phyloP scores from a whole-genome alignment of 2,888 invertebrate genomes.

The Epinotia ramella region DNA sequence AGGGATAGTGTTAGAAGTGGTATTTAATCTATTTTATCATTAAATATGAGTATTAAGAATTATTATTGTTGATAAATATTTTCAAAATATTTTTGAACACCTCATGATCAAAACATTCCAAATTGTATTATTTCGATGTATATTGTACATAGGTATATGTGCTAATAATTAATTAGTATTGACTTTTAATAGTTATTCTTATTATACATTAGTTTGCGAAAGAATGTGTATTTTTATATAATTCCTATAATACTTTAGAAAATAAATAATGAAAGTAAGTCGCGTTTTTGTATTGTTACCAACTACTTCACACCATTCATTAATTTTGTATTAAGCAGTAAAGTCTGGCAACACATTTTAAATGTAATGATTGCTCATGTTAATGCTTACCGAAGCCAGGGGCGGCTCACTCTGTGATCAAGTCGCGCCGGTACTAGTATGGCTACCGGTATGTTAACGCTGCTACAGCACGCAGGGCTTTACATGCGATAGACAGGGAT shows the following conservation, averaged over 20 bases:
- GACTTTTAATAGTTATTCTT: conserved; percentile 31
- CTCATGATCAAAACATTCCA: conserved; percentile 6
- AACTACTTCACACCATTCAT: not conserved
- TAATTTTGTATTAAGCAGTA: too few species aligned
- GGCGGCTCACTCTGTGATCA: too few species aligned
- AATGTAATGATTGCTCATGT: too few species aligned
- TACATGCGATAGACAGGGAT: too few species aligned
- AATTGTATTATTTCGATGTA: conserved; percentile 26
- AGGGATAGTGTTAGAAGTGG: not conserved
- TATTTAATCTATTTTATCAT: conserved; percentile 4
- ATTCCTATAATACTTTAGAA: conserved; percentile 28
- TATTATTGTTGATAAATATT: not conserved
- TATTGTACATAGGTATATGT: conserved; percentile 30
- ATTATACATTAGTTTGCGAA: conserved; percentile 29
- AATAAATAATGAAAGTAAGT: conserved; percentile 29
- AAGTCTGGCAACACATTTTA: too few species aligned
- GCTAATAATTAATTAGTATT: conserved; percentile 37
- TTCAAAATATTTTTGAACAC: not conserved
- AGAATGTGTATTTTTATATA: conserved; percentile 42
- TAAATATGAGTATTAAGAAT: conserved; percentile 1
- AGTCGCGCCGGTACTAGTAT: too few species aligned
- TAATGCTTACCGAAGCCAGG: too few species aligned
- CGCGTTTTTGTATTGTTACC: not conserved
- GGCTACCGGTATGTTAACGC: too few species aligned
- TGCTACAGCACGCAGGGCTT: too few species aligned